A percentile compares a stretch with the other conserved stretches of the same genome.
Conservation (phyloP, 2,113 vertebrate species). For the Indicator maculatus region DNA sequence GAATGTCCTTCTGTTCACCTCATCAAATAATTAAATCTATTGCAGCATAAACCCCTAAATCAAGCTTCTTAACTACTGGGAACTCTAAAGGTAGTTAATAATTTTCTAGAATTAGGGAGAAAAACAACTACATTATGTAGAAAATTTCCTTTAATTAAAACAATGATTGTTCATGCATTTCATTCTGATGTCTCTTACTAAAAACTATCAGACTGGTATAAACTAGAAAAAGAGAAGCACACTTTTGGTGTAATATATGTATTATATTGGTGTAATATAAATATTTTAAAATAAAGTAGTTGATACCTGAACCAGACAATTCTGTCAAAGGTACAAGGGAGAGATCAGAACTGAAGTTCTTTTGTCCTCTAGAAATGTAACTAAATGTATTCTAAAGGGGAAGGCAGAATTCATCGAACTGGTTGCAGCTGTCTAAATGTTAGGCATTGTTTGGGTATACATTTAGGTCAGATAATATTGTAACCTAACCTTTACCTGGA, state of each 20-base stretch:
- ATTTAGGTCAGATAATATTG: not conserved
- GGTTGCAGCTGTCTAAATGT: not conserved
- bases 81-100: not conserved
- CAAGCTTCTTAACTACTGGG: not conserved
- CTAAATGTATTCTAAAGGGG: not conserved
- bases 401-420: not conserved
- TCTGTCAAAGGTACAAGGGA: not conserved
- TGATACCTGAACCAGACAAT: not conserved
- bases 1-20: not conserved
- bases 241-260: not conserved
- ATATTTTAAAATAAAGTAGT: not conserved
- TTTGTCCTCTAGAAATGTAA: not conserved
- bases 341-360: not conserved
- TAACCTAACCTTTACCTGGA: not conserved
- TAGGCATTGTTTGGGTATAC: not conserved
- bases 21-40: not conserved
- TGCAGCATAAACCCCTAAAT: not conserved
- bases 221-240: not conserved
- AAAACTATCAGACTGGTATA: not conserved
- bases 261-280: too few species aligned
- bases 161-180: not conserved
- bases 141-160: not conserved
- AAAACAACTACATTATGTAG: not conserved
- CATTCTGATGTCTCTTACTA: not conserved
- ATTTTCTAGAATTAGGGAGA: not conserved